Conservation (phyloP, 2,888 invertebrate species). For the Linnaemya vulpina region DNA sequence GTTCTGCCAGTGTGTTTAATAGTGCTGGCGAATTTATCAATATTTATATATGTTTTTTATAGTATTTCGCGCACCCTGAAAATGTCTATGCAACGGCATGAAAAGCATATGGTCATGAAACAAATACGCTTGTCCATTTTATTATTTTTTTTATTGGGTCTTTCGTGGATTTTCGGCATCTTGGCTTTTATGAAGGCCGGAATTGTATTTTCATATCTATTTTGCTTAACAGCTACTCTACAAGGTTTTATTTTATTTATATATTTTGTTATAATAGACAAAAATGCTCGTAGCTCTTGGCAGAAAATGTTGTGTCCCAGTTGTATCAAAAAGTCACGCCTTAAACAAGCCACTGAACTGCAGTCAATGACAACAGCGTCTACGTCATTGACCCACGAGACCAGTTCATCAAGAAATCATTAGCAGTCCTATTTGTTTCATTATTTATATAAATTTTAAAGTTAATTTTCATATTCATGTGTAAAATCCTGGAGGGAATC, state of each 20-base stretch:
- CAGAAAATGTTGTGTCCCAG: constrained; percentile 60
- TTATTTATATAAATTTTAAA: too few species aligned
- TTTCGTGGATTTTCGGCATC: constrained; percentile 86
- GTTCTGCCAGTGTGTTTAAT: constrained; percentile 85
- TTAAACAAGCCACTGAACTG: constrained; percentile 69
- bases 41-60: constrained; percentile 85
- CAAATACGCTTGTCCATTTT: constrained; percentile 85
- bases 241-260: constrained; percentile 86
- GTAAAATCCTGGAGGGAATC: too few species aligned
- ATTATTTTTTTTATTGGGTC: constrained; percentile 85
- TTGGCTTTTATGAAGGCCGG: constrained; percentile 84
- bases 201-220: constrained; percentile 85
- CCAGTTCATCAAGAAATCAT: constrained; percentile 12
- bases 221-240: constrained; percentile 86
- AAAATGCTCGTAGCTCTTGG: constrained; percentile 84
- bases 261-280: constrained; percentile 86
- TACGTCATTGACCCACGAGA: constrained; percentile 64
- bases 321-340: constrained; percentile 14
- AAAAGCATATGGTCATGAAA: constrained; percentile 78
- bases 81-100: constrained; percentile 79
- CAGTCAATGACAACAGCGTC: constrained; percentile 73
- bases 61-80: constrained; percentile 81
- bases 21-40: constrained; percentile 84
- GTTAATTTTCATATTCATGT: too few species aligned
- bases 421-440: neutral